Evolutionary conservation across 2,797 vertebrate species (phyloP), one percentile per base, ranked within the genome.

Genomic region (Mustela erminea): DNA sequence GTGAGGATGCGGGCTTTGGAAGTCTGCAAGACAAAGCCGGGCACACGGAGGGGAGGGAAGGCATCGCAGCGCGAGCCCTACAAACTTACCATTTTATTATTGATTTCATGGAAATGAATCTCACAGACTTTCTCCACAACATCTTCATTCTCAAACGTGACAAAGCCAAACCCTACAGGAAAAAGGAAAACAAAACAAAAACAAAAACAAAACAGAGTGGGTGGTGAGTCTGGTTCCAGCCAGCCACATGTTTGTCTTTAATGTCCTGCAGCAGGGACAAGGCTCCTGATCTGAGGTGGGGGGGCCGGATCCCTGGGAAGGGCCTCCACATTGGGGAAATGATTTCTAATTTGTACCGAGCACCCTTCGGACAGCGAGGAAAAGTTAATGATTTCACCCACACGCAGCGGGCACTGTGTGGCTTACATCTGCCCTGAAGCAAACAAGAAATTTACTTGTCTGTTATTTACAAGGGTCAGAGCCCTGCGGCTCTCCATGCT

Each of bases 41-140:
- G 35, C 0, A 23, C 3, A 0, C 0, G 0, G 23, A 8, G 20
- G 32, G 35, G 17, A 18, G 43, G 6, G 68, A 29, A 7, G 41
- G 80, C 93, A 2, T 49, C 23, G 6, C 15, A 35, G 54, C 0
- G 0, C 29, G 3, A n/a, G 20, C 74, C 77, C 93, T 58, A 32
- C 60, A 38, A 94, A 99, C 99, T 99, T 99, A 99, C 99, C 99
- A 99, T 99, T 99, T 99, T 99, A 99, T 99, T 99, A 99, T 99
- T 99, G 99, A 99, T 99, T 99, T 99, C 99, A 98, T 99, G 99
- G 99, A 99, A 99, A 99, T 99, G 99, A 98, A 99, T 99, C 99
- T 99, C 99, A 99, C 99, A 99, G 99, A 99, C 99, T 99, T 99
- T 99, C 99, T 99, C 99, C 98, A 99, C 99, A 98, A 99, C 99